Evolutionary conservation across 2,797 vertebrate species (phyloP), one percentile per base, ranked within the genome.

Genomic region (Myotis findleyi): DNA sequence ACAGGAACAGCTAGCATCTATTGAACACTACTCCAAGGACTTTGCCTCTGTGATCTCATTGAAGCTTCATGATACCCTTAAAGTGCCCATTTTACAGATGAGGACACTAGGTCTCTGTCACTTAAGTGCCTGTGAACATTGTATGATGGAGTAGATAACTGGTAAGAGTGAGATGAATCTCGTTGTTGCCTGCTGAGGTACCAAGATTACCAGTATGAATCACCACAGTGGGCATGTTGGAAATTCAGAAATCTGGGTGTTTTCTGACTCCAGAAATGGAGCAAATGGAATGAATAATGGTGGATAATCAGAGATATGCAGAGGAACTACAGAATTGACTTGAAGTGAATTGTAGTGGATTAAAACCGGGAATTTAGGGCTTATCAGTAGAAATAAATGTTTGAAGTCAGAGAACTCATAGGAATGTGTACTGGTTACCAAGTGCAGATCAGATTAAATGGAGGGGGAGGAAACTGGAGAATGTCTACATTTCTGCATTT

Each of bases 371-470:
- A 59, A 62, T 83, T 53, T 20, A 88, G 88, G 53, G 23, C 38
- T 85, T 95, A 66, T 93, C 23, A 18, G 47, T 71, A 82, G 75
- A 95, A 87, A 83, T 68, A 62, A 79, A 73, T 93, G 87, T 72
- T 85, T 90, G 64, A 94, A 86, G 55, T 79, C 49, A 69, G 64
- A 95, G 55, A 88, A 94, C 41, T 81, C 72, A 27, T 16, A 85
- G 62, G 72, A 96, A 94, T 87, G 33, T 64, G 12, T 62, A 51
- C 41, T 55, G 53, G 72, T 88, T 93, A 95, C 88, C 77, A 89
- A 77, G n/a, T 72, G 79, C 66, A 86, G 82, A 76, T 95, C 91
- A 93, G 86, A 93, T 91, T 79, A 86, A 55, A 75, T 25, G 14
- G 20, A 47, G 27, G 33, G 66, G n/a, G 44, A 83, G 49, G 38